Evolutionary conservation across 2,113 vertebrate genomes (phyloP), one percentile per base, ranked within the genome.

Genomic region (Bubo bubo): DNA sequence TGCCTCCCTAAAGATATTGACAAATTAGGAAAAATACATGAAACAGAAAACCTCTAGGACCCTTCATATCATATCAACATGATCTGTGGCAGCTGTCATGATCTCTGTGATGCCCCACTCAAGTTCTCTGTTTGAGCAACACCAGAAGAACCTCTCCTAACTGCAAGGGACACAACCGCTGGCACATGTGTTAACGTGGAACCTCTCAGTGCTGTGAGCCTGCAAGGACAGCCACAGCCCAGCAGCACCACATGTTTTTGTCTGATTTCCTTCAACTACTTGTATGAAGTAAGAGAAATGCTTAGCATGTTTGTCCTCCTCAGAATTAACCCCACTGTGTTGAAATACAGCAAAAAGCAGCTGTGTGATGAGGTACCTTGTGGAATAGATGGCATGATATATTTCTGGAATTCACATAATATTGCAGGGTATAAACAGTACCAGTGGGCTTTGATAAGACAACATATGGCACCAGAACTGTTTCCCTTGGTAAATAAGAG

Each of bases 291-390:
- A 85, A 88, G 63, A 90, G 43, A 88, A 80, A 90, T 50, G 58
- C 67, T 76, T 94, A 88, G 34, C 27, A 52, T 30, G 55, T 88
- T 68, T 79, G 79, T 60, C 60, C 62, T 30, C 63, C 84, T 92
- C 47, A 70, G 86, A 95, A 94, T 84, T 82, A 86, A 86, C 34
- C 28, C 34, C 50, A 68, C 76, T 59, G 28, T 20, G 37, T 1
- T 71, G 94, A 96, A 97, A 95, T 50, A 73, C 59, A 90, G 77
- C 77, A 92, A 94, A 98, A 93, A 91, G 84, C 82, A 97, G 90
- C 56, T 79, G 74, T 86, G 58, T 83, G 91, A 94, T 27, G 45
- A 93, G 81, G 88, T 92, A 95, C 79, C 63, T 92, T 52, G 83
- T 95, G 66, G 82, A 93, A 96, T 86, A 70, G 74, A 94, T 88